Percentiles rank a stretch among this genome's conserved stretches.
phyloP scores from a whole-genome alignment of 2,113 vertebrate genomes.

The Oncorhynchus masou region DNA sequence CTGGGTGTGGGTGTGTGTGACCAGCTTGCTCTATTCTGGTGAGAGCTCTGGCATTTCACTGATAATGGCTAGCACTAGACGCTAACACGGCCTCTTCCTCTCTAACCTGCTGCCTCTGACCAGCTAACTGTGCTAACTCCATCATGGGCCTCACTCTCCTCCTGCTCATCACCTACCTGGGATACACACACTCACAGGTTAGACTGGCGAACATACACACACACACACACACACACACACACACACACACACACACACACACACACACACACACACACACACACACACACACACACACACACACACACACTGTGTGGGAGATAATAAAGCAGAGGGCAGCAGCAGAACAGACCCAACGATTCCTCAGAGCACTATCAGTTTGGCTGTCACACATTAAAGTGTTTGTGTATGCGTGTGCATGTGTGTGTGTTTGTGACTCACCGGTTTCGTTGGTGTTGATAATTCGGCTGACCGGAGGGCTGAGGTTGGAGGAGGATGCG shows the following conservation, averaged over 20 bases:
- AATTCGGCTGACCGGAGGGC: conserved; percentile 85
- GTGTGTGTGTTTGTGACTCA: conserved; percentile 64
- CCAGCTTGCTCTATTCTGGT: conserved; percentile 38
- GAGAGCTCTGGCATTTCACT: conserved; percentile 67
- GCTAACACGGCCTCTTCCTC: too few species aligned
- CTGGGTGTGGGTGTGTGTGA: conserved; percentile 18
- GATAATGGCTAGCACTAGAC: too few species aligned
- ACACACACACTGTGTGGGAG: neutral
- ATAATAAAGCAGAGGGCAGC: conserved; percentile 28
- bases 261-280: conserved; percentile 1
- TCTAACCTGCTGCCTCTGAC: too few species aligned
- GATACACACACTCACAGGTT: too few species aligned
- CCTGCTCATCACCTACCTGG: too few species aligned
- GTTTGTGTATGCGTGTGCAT: neutral
- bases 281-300: neutral
- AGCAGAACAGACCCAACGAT: neutral
- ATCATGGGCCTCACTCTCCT: too few species aligned
- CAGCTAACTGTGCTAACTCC: too few species aligned
- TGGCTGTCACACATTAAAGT: too few species aligned
- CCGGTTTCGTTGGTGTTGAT: conserved; percentile 81
- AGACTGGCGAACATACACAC: too few species aligned
- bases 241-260: conserved; percentile 29
- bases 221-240: too few species aligned
- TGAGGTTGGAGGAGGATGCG: conserved; percentile 80
- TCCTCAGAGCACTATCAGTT: neutral